Evolutionary conservation across 2,888 invertebrate genomes (phyloP), one percentile per base, ranked within the genome.

Genomic region (Agrypnus murinus): DNA sequence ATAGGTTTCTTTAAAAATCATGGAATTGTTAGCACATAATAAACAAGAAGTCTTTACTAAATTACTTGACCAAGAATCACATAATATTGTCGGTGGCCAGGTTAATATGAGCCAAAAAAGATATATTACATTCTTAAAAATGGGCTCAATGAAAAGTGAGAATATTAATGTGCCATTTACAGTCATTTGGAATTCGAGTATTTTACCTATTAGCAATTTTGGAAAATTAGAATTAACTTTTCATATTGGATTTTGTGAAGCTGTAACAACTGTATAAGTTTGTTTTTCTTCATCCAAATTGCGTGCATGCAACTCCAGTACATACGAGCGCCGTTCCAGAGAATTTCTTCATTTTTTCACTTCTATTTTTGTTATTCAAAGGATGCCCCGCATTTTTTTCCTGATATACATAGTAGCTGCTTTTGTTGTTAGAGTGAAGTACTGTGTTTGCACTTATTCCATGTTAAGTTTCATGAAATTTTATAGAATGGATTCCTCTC

Each of bases 141-240:
- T 67, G 6, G 66, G 66, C 10, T 2, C 14, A n/a, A 17, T 14
- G 14, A 48, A 59, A 25, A 59, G 12, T 43, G 62, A 40, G n/a
- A 15, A 31, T 34, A 5, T 7, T 43, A 53, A 32, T 10, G 17
- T 40, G 10, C 66, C 66, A 14, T 91, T 94, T 80, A 86, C 91
- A 31, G 90, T 95, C 46, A 92, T 93, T 81, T 95, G 94, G 94
- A 91, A 91, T 69, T 93, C 93, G 0, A 91, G 92, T 80, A 89
- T 93, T 64, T 86, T 92, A 60, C 91, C 91, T 5, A 86, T 88
- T 73, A 91, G 91, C 36, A 89, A 90, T 77, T 90, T 93, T 73
- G 94, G 94, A 6, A 91, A 93, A 80, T 85, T 95, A 67, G 87
- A 90, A 72, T 87, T 95, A 64, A 89, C 89, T 75, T 94, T 93